These are phyloP conservation scores for Mylabris phalerata DNA, from an alignment of 1,140 invertebrate genomes.

Conservation along the genomic window DNA sequence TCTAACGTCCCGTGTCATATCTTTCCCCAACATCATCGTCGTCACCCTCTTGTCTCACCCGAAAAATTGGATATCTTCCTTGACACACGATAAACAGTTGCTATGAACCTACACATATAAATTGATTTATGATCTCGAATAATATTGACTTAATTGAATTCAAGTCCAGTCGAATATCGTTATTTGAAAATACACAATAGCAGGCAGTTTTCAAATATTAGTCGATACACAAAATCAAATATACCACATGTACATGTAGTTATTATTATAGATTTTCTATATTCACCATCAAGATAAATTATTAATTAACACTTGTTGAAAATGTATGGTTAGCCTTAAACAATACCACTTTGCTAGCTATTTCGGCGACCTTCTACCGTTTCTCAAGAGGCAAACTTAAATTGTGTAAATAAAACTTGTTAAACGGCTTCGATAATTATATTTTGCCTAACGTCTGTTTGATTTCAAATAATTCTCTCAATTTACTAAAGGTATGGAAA, in stretches of 20 bases:
- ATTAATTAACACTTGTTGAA: too few relatives aligned
- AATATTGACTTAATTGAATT: too few relatives aligned
- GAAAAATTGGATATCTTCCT: constrained; percentile 27
- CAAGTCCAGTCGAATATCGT: too few relatives aligned
- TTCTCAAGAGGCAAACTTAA: constrained; percentile 7
- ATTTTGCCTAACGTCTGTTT: not conserved
- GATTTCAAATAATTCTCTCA: too few relatives aligned
- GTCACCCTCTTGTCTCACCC: constrained; percentile 20
- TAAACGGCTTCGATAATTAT: constrained; percentile 7
- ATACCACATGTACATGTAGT: too few relatives aligned
- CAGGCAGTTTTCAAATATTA: too few relatives aligned
- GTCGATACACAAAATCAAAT: too few relatives aligned
- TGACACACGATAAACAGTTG: constrained; percentile 24
- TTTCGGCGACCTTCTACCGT: constrained; percentile 5
- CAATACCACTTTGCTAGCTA: constrained; percentile 9
- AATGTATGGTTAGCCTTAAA: not conserved
- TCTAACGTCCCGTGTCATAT: constrained; percentile 30
- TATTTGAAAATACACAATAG: too few relatives aligned
- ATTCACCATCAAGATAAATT: too few relatives aligned
- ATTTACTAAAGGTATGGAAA: too few relatives aligned
- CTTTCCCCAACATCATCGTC: constrained; percentile 20
- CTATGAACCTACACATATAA: constrained; percentile 9
- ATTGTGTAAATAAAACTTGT: constrained; percentile 15
- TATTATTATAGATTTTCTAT: too few relatives aligned
- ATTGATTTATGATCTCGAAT: constrained; percentile 8